These are phyloP conservation scores for Vanessa atalanta DNA, from an alignment of 1,140 invertebrate genomes.

Conservation along the genomic window DNA sequence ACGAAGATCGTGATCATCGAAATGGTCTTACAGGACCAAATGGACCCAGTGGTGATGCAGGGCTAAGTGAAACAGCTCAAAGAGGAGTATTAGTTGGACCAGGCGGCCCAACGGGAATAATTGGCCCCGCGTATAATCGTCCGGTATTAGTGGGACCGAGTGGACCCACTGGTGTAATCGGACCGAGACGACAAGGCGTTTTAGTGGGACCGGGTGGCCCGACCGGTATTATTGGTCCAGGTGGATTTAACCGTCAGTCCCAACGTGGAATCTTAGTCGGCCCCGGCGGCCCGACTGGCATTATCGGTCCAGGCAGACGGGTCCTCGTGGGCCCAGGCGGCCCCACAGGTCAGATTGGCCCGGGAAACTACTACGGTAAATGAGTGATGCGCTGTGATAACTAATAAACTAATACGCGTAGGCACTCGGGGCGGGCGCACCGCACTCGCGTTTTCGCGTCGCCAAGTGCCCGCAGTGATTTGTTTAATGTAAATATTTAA, in stretches of 20 bases:
- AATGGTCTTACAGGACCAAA: slow-evolving; percentile 23
- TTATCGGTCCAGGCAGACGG: slow-evolving; percentile 64
- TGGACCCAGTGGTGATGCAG: slow-evolving; percentile 19
- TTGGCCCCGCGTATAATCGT: slow-evolving; percentile 45
- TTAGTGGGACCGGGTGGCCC: slow-evolving; percentile 81
- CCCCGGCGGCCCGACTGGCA: slow-evolving; percentile 65
- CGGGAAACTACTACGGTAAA: slow-evolving; percentile 65
- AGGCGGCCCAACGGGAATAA: slow-evolving; percentile 76
- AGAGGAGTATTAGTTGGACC: slow-evolving; percentile 80
- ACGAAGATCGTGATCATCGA: slow-evolving; percentile 19
- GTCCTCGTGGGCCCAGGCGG: slow-evolving; percentile 82
- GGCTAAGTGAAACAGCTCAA: slow-evolving; percentile 30
- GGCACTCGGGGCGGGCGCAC: slow-evolving; percentile 10
- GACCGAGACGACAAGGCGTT: slow-evolving; percentile 61
- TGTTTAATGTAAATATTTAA: slow-evolving; percentile 28
- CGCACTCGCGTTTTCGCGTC: slow-evolving; percentile 6
- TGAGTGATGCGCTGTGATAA: slow-evolving; percentile 55
- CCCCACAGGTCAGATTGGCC: slow-evolving; percentile 80
- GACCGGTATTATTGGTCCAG: slow-evolving; percentile 78
- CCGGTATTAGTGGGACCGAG: slow-evolving; percentile 73
- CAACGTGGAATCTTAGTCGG: slow-evolving; percentile 47
- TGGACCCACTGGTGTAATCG: slow-evolving; percentile 81
- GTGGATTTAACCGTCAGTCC: slow-evolving; percentile 30
- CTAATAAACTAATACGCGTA: slow-evolving; percentile 43
- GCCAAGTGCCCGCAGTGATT: slow-evolving; percentile 10